Evolutionary conservation across 2,888 invertebrate genomes (phyloP).

Genomic region (Euplexia lucipara): DNA sequence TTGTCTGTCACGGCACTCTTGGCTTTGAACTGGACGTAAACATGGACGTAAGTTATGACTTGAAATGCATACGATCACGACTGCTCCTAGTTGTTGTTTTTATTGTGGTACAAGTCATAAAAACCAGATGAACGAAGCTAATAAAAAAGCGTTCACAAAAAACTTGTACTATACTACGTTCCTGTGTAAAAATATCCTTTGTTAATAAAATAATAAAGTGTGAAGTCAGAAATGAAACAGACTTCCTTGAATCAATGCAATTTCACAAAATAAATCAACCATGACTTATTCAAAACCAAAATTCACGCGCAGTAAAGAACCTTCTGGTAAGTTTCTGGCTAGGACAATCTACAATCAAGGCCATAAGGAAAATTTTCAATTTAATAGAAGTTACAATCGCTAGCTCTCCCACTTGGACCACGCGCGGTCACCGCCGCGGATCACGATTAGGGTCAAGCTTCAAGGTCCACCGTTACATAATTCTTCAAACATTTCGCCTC

Average conservation of each 20-base stretch:
- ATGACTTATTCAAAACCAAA: conserved; percentile 12
- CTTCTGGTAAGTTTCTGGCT: conserved; percentile 15
- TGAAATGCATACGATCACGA: conserved; percentile 78
- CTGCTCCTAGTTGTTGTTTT: conserved; percentile 56
- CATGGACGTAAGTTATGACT: conserved; percentile 75
- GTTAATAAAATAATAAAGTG: not conserved
- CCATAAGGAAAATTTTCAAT: conserved; percentile 41
- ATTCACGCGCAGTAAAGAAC: not conserved
- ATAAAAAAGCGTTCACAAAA: too few relatives aligned
- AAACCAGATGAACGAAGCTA: not conserved
- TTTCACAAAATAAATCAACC: conserved; percentile 8
- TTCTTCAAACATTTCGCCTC: conserved; percentile 78
- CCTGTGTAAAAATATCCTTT: not conserved
- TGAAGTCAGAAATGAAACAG: not conserved
- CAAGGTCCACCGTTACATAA: conserved; percentile 89
- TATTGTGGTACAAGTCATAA: conserved; percentile 63
- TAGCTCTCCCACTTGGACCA: conserved; percentile 74
- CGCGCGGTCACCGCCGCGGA: conserved; percentile 74
- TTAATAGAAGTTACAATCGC: conserved; percentile 61
- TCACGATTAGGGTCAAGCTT: conserved; percentile 89
- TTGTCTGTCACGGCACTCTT: conserved; percentile 66
- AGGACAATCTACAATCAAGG: conserved; percentile 46
- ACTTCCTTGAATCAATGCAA: not conserved
- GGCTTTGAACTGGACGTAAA: conserved; percentile 68
- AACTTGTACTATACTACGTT: not conserved